Evolutionary conservation across 2,113 vertebrate species (phyloP), one percentile per base, ranked within the genome.

Genomic region (Hylia prasina): DNA sequence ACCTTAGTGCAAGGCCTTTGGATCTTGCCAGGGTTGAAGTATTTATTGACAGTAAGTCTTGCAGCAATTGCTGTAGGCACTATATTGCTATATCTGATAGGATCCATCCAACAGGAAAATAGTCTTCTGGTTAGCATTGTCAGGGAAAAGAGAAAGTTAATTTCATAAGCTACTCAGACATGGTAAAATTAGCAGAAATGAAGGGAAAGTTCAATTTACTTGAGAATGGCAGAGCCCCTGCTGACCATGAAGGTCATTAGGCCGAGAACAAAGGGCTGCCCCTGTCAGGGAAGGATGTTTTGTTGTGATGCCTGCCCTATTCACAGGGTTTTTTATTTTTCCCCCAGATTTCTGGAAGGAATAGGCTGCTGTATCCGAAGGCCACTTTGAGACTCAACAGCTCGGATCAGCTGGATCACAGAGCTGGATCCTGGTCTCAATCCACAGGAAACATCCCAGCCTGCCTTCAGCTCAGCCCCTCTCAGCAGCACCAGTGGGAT

Each of bases 381-480:
- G 15, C 14, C 10, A 5, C 10, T 50, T 48, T 40, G 37, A 57
- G 56, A 9, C 40, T 45, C 54, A 48, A 13, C 8, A 82, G 44
- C 28, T 28, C 13, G 12, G 9, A 17, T 5, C 22, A 44, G 9
- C 1, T 21, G 27, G 57, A 15, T 28, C 8, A 6, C 5, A 16
- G 57, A 7, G 20, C 3, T 6, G 2, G 24, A 42, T 20, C 13
- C 33, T n/a, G 25, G 27, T 19, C 9, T 24, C 6, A 8, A 33
- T 1, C 24, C 28, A 7, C 11, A 45, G 48, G 16, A 10, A 3
- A 9, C 3, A 31, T 20, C 18, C 40, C n/a, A 39, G 14, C 6
- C 51, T 44, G 9, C 19, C 22, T 13, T 19, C 66, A 50, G 17
- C 53, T 69, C 6, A 1, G 27, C 30, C 45, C 4, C 0, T 1